Evolutionary conservation across 2,888 invertebrate species (phyloP).

Genomic region (Lepidonotus clava): DNA sequence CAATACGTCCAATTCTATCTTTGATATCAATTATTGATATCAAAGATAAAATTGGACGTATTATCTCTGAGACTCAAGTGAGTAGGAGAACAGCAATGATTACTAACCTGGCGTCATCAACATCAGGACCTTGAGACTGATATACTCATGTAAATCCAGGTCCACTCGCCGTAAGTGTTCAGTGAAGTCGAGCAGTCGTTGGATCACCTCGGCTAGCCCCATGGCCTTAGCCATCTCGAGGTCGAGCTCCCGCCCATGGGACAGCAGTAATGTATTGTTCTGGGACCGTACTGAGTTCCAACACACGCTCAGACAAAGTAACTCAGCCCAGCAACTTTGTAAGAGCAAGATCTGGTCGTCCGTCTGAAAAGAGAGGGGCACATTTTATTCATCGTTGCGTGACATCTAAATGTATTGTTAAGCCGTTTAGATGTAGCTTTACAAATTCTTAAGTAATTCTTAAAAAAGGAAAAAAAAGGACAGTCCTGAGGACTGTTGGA

Average conservation of each 20-base stretch:
- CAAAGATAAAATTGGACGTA: too few species aligned
- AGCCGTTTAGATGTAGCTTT: too few species aligned
- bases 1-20: too few species aligned
- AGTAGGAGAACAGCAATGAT: too few species aligned
- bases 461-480: too few species aligned
- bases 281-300: conserved; percentile 92
- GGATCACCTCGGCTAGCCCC: conserved; percentile 91
- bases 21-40: too few species aligned
- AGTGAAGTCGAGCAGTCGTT: conserved; percentile 96
- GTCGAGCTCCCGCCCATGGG: conserved; percentile 84
- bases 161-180: conserved; percentile 93
- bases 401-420: too few species aligned
- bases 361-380: conserved; percentile 85
- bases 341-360: conserved; percentile 98
- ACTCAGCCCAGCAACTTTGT: conserved; percentile 96
- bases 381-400: too few species aligned
- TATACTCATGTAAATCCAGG: conserved; percentile 97
- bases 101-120: conserved; percentile 88
- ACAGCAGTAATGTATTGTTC: conserved; percentile 79
- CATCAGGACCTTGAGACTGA: conserved; percentile 96
- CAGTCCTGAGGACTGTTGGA: too few species aligned
- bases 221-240: conserved; percentile 84
- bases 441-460: too few species aligned
- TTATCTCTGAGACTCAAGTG: too few species aligned
- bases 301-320: conserved; percentile 77